Percentiles rank a stretch among this genome's conserved stretches.
phyloP scores from a whole-genome alignment of 2,797 vertebrate genomes.

The Pelochelys cantorii region DNA sequence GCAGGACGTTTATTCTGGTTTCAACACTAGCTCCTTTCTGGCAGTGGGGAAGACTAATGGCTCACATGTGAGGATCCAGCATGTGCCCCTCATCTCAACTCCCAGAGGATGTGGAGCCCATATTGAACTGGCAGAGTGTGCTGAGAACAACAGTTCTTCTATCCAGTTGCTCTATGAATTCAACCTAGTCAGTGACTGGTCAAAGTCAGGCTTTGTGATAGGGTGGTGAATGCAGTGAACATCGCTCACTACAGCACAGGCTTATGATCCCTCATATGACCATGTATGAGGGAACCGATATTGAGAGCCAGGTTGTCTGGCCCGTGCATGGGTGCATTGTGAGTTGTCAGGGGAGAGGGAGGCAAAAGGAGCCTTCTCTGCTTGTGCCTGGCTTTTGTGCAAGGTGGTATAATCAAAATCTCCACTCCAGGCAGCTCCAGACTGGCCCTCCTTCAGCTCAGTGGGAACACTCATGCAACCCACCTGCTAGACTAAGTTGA shows the following conservation, averaged over 20 bases:
- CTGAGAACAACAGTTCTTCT: not conserved
- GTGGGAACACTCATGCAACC: no score
- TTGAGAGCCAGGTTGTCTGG: fast-evolving
- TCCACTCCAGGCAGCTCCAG: not conserved
- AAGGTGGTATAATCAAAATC: fast-evolving
- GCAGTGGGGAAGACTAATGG: not conserved
- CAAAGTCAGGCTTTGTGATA: not conserved
- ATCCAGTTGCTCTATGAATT: not conserved
- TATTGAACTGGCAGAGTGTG: not conserved
- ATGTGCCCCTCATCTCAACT: not conserved
- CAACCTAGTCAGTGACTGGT: fast-evolving
- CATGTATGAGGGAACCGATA: not conserved
- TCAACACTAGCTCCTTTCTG: not conserved
- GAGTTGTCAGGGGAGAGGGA: not conserved
- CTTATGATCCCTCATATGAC: not conserved
- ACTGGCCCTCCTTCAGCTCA: no score
- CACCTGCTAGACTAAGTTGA: no score
- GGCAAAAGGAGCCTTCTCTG: not conserved
- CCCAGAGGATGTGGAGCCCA: not conserved
- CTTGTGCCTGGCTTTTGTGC: not conserved
- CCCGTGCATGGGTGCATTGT: not conserved
- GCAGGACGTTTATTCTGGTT: not conserved
- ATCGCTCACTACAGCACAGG: not conserved
- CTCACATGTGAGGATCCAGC: fast-evolving
- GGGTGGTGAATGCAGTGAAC: not conserved